These are phyloP conservation scores for Heteractis magnifica DNA, from an alignment of 92 coral and sea anemone species.

Conservation along the genomic window DNA sequence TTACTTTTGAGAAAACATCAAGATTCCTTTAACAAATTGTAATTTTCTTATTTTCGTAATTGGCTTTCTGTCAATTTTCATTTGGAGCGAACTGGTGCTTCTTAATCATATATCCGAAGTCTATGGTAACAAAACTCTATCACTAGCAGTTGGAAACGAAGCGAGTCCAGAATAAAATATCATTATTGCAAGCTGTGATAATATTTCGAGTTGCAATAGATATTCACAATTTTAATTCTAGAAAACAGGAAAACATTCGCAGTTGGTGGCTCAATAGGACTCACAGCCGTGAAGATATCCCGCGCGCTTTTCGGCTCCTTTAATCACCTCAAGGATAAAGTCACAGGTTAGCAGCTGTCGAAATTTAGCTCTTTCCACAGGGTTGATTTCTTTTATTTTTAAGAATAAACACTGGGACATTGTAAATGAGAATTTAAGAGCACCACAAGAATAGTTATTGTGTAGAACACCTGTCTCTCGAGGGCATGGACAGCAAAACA, in stretches of 20 bases:
- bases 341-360: conserved; percentile 22
- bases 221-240: background rate
- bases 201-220: background rate
- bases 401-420: conserved; percentile 25
- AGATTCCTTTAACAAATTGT: background rate
- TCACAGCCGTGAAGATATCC: background rate
- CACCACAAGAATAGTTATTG: conserved; percentile 28
- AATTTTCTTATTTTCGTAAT: background rate
- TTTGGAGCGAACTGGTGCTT: background rate
- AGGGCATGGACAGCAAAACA: conserved; percentile 13
- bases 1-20: background rate
- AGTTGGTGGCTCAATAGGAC: background rate
- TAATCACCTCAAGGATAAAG: conserved; percentile 14
- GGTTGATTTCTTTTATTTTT: conserved; percentile 16
- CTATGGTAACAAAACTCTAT: background rate
- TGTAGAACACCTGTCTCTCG: conserved; percentile 27
- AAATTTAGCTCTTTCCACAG: conserved; percentile 25
- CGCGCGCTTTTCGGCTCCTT: conserved; percentile 5
- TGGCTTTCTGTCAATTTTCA: conserved; percentile 1
- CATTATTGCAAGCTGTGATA: background rate
- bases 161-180: background rate
- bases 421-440: conserved; percentile 21
- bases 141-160: background rate
- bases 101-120: background rate
- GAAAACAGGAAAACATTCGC: conserved; percentile 5